phyloP scores from a whole-genome alignment of 2,888 invertebrate genomes.

The Falcaria lacertinaria region DNA sequence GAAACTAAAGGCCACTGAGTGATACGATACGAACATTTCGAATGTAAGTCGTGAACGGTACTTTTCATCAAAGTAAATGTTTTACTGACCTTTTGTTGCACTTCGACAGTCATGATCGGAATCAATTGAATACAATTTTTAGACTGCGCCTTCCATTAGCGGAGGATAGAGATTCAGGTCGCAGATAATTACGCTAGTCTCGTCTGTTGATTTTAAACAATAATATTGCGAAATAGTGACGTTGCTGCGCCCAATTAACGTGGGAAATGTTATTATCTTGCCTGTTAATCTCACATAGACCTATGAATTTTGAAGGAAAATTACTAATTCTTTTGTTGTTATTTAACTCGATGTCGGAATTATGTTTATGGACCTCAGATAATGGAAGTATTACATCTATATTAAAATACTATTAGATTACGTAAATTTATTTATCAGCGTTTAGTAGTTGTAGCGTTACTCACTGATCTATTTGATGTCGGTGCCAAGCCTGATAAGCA shows the following conservation, averaged over 20 bases:
- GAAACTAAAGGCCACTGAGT: conserved; percentile 24
- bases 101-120: conserved; percentile 11
- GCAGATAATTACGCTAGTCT: conserved; percentile 19
- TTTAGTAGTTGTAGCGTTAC: too few species aligned
- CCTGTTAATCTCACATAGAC: conserved; percentile 27
- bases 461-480: too few species aligned
- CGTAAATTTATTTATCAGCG: too few species aligned
- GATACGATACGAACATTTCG: conserved; percentile 21
- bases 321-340: conserved; percentile 37
- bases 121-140: conserved; percentile 18
- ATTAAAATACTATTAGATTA: too few species aligned
- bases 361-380: conserved; percentile 21
- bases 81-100: conserved; percentile 16
- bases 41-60: conserved; percentile 9
- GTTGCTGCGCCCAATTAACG: conserved; percentile 42
- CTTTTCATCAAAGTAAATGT: conserved; percentile 9
- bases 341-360: conserved; percentile 31
- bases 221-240: conserved; percentile 36
- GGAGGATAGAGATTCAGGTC: conserved; percentile 17
- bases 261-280: conserved; percentile 45
- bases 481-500: too few species aligned
- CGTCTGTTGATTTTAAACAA: conserved; percentile 29
- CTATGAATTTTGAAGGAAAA: conserved; percentile 33
- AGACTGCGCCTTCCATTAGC: conserved; percentile 15
- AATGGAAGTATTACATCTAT: conserved; percentile 14